These are phyloP conservation scores for Hypomecis punctinalis DNA, from an alignment of 2,888 invertebrate species.

Conservation along the genomic window DNA sequence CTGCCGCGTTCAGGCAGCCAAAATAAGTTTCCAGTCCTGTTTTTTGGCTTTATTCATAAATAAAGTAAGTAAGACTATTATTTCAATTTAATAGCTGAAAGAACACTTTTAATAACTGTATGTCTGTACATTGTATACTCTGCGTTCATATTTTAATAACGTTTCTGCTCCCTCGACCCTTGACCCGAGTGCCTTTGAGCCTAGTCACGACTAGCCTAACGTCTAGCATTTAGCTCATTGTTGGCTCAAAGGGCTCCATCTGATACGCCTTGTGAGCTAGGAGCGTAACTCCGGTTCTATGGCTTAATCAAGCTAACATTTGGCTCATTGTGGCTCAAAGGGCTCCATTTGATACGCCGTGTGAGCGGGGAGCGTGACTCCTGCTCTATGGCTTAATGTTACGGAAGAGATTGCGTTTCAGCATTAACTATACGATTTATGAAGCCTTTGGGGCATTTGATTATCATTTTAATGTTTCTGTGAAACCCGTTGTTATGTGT, in stretches of 20 bases:
- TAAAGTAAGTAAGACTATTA: too few species aligned
- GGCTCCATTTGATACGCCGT: constrained; percentile 5
- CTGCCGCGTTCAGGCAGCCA: too few species aligned
- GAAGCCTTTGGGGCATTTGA: too few species aligned
- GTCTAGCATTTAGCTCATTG: constrained; percentile 10
- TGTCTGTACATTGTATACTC: not conserved
- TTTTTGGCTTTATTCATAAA: too few species aligned
- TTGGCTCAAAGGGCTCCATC: constrained; percentile 15
- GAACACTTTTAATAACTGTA: not conserved
- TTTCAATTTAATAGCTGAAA: too few species aligned
- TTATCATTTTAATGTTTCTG: too few species aligned
- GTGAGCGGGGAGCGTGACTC: not conserved
- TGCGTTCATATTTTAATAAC: constrained; percentile 2
- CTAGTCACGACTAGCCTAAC: constrained; percentile 37
- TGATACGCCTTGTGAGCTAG: too few species aligned
- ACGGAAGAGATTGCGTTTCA: constrained; percentile 7
- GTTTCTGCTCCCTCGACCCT: constrained; percentile 29
- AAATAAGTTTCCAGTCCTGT: too few species aligned
- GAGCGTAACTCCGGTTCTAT: too few species aligned
- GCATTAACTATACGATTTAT: not conserved
- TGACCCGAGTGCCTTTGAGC: constrained; percentile 29
- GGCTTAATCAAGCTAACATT: too few species aligned
- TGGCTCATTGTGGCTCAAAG: constrained; percentile 15
- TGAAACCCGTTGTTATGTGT: too few species aligned
- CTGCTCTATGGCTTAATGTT: constrained; percentile 15